phyloP scores from a whole-genome alignment of 1,140 invertebrate genomes.

The Pogonognathellus flavescens region DNA sequence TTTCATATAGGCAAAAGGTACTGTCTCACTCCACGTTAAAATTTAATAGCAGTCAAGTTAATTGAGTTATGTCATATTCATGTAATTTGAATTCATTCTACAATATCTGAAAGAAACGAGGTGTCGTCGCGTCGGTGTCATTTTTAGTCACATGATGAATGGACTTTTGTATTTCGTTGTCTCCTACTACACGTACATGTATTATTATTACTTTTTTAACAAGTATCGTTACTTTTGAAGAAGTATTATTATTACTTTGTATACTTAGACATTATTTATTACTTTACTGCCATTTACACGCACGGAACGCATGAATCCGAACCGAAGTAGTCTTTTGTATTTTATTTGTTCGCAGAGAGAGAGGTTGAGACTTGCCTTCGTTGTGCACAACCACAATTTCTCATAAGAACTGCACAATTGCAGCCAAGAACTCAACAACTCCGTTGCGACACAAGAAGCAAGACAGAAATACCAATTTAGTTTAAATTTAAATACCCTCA shows the following conservation, averaged over 20 bases:
- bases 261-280: not conserved
- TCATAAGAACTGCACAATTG: no score
- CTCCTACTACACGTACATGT: not conserved
- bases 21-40: slow-evolving; percentile 22
- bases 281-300: not conserved
- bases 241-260: not conserved
- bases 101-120: slow-evolving; percentile 37
- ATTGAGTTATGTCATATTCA: slow-evolving; percentile 34
- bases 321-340: slow-evolving; percentile 13
- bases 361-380: no score
- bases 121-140: slow-evolving; percentile 5
- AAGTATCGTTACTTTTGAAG: not conserved
- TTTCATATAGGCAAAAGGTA: slow-evolving; percentile 40
- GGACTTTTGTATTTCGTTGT: slow-evolving; percentile 35
- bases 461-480: no score
- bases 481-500: no score
- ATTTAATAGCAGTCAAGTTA: slow-evolving; percentile 11
- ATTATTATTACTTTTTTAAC: not conserved
- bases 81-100: not conserved
- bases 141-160: not conserved
- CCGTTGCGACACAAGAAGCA: no score
- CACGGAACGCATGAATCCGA: no score
- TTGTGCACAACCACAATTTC: no score
- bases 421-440: no score
- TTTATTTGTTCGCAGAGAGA: not conserved